Evolutionary conservation across 2,113 vertebrate species (phyloP).

Genomic region (Tricholaema leucomelas): DNA sequence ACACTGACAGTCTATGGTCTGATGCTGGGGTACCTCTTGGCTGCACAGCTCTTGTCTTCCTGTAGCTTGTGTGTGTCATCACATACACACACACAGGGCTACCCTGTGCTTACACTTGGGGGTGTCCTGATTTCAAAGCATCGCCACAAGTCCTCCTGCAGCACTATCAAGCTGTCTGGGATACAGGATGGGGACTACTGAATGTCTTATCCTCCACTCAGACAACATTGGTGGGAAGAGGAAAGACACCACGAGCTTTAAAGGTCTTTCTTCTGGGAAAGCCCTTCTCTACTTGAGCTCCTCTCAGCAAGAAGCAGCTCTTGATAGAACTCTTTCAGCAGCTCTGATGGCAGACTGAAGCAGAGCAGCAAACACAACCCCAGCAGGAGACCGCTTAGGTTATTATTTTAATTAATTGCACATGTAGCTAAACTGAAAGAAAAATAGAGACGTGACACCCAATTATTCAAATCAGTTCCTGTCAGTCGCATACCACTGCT

Average conservation of each 20-base stretch:
- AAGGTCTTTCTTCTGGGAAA: conserved; percentile 5
- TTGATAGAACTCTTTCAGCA: conserved; percentile 30
- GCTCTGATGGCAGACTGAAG: conserved; percentile 16
- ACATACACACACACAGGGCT: not conserved
- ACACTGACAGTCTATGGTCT: fast-evolving
- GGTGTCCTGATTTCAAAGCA: not conserved
- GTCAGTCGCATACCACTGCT: not conserved
- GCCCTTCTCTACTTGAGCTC: not conserved
- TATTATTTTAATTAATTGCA: conserved; percentile 75
- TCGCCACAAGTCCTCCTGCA: not conserved
- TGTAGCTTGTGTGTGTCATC: not conserved
- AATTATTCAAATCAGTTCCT: conserved; percentile 63
- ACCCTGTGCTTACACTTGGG: not conserved
- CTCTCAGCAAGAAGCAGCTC: conserved; percentile 32
- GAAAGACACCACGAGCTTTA: not conserved
- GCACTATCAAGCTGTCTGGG: not conserved
- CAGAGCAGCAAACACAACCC: conserved; percentile 43
- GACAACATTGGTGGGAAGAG: not conserved
- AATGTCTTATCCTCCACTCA: not conserved
- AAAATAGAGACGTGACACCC: conserved; percentile 64
- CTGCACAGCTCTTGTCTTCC: not conserved
- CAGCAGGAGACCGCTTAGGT: conserved; percentile 59
- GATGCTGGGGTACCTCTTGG: not conserved
- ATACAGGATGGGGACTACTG: not conserved
- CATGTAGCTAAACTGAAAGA: conserved; percentile 65